Conservation (phyloP, 2,113 vertebrate genomes). For the Sphaerodactylus townsendi region DNA sequence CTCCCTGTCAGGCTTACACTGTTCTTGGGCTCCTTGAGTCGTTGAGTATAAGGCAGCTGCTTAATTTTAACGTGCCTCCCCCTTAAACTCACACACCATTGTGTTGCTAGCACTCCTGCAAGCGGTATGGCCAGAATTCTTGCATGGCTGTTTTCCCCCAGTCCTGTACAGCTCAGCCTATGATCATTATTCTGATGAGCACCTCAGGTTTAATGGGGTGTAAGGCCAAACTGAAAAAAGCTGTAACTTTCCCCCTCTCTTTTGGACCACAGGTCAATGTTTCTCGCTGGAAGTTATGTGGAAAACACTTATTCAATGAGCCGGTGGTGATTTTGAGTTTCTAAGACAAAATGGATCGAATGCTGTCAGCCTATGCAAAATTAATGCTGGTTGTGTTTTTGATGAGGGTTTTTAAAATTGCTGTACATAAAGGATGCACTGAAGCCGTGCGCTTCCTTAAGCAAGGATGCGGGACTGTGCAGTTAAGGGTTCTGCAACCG, state of each 20-base stretch:
- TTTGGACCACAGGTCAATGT: conserved; percentile 24
- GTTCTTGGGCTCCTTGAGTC: neutral
- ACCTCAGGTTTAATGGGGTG: conserved; percentile 29
- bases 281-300: neutral
- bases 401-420: neutral
- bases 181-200: neutral
- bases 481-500: neutral
- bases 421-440: neutral
- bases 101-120: conserved; percentile 10
- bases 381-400: neutral
- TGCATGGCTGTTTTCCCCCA: neutral
- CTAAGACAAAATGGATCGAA: neutral
- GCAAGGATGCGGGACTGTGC: neutral
- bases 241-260: neutral
- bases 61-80: neutral
- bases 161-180: neutral
- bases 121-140: conserved; percentile 29
- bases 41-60: neutral
- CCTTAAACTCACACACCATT: neutral
- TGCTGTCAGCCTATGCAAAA: neutral
- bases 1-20: neutral
- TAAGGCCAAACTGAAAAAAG: conserved; percentile 34
- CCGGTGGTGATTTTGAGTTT: neutral
- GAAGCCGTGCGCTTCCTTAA: neutral
- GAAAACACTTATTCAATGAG: neutral